Evolutionary conservation across 2,113 vertebrate genomes (phyloP).

Genomic region (Phyllostomus hastatus): DNA sequence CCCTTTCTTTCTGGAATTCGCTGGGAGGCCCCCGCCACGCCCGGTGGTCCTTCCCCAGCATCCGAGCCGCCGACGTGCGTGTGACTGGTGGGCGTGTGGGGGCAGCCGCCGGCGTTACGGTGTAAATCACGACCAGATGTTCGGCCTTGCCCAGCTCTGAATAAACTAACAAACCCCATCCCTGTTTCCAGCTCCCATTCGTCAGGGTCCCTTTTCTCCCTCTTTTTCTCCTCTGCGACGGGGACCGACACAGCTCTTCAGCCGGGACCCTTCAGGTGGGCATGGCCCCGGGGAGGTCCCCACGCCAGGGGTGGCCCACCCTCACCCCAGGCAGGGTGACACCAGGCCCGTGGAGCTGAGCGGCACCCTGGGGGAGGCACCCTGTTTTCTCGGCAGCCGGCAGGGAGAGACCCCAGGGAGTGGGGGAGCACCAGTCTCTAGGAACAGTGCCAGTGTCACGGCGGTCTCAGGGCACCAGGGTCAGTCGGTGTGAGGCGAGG

Average conservation of each 20-base stretch:
- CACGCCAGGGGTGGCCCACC: not conserved
- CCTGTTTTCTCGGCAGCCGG: fast-evolving
- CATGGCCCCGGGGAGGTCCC: not conserved
- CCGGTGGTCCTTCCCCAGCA: slow-evolving; percentile 59
- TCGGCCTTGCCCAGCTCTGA: not conserved
- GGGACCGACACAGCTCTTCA: not conserved
- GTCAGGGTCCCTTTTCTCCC: not conserved
- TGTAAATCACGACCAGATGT: slow-evolving; percentile 76
- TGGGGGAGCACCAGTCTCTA: not conserved
- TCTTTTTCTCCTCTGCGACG: not conserved
- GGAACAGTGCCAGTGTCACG: fast-evolving
- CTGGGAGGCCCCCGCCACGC: not conserved
- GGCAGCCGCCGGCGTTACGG: slow-evolving; percentile 47
- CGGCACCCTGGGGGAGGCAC: fast-evolving
- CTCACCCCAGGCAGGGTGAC: not conserved
- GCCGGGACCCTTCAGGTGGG: not conserved
- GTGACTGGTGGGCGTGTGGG: slow-evolving; percentile 49
- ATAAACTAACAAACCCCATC: slow-evolving; percentile 19
- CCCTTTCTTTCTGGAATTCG: slow-evolving; percentile 19
- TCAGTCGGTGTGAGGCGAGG: not conserved
- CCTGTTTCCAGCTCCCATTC: slow-evolving; percentile 42
- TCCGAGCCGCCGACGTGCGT: slow-evolving; percentile 4
- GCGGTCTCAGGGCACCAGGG: not conserved
- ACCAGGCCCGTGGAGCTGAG: not conserved
- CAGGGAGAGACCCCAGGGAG: not conserved